Evolutionary conservation across 2,113 vertebrate species (phyloP), one percentile per base, ranked within the genome.

Genomic region (Alces alces): DNA sequence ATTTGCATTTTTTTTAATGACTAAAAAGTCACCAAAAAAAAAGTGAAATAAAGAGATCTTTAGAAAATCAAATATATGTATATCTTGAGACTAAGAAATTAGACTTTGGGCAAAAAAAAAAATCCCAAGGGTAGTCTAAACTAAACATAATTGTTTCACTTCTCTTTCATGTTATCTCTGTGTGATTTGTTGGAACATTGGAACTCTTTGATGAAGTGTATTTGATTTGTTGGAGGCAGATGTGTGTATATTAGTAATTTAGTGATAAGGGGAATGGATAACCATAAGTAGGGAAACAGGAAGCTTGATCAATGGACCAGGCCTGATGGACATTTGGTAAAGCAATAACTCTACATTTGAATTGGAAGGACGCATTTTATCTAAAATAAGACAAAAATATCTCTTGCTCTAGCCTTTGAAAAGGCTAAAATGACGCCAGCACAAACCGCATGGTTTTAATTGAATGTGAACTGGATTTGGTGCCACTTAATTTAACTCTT

Each of bases 41-140:
- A 90, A 27, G 10, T 91, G 66, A 92, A 82, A 92, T 92, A 88
- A 96, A 73, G 15, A 85, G 30, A n/a, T 70, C 19, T 95, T 93
- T 61, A 86, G 78, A 52, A 93, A 73, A 39, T 25, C 76, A 55
- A 47, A 92, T 61, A 28, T 39, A 33, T 80, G 28, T 50, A 33
- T 19, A 80, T 92, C 8, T 80, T 50, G 64, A 73, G 16, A 8
- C 6, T 83, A 80, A 76, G 21, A 95, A 84, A 58, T 85, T 73
- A 95, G 50, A 61, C 28, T 78, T 27, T 50, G 19, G 43, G 78
- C 4, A 43, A 43, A 50, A 64, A 52, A 52, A 47, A 52, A 70
- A 70, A 54, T 70, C 28, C 21, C 86, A 3, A 28, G 21, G 2
- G 8, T 80, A 70, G 30, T 89, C 15, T 87, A 64, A 91, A 76